These are phyloP conservation scores for Epinotia ramella DNA, from an alignment of 2,888 invertebrate species.

Conservation along the genomic window DNA sequence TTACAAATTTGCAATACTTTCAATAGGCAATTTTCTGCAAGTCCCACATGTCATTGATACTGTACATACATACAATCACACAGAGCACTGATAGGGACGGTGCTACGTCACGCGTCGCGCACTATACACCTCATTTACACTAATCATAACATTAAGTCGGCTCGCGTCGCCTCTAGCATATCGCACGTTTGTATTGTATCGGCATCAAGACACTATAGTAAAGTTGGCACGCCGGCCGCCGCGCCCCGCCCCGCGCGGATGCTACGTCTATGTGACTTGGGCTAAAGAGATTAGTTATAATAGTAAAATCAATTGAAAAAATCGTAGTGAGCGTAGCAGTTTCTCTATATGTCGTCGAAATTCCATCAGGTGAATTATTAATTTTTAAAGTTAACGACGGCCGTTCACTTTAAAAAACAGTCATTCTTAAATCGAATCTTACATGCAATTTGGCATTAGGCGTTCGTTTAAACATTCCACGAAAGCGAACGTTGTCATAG, in stretches of 20 bases:
- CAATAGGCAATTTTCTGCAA: not conserved
- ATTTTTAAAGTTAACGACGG: not conserved
- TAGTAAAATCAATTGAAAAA: not conserved
- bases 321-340: not conserved
- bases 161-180: constrained; percentile 35
- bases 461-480: too few relatives aligned
- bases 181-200: constrained; percentile 41
- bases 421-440: not conserved
- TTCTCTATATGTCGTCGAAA: not conserved
- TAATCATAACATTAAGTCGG: constrained; percentile 26
- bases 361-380: not conserved
- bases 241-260: constrained; percentile 35
- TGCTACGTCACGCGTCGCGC: not conserved
- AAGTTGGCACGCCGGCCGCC: constrained; percentile 33
- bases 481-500: too few relatives aligned
- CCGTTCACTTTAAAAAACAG: too few relatives aligned
- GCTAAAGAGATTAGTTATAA: constrained; percentile 1
- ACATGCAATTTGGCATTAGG: not conserved
- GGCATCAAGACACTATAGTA: constrained; percentile 46
- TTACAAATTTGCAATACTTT: not conserved
- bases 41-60: too few relatives aligned
- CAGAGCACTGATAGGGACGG: not conserved
- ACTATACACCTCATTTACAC: constrained; percentile 17
- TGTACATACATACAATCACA: not conserved
- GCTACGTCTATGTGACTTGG: constrained; percentile 16